phyloP scores from a whole-genome alignment of 2,797 vertebrate genomes.

The Myotis findleyi region DNA sequence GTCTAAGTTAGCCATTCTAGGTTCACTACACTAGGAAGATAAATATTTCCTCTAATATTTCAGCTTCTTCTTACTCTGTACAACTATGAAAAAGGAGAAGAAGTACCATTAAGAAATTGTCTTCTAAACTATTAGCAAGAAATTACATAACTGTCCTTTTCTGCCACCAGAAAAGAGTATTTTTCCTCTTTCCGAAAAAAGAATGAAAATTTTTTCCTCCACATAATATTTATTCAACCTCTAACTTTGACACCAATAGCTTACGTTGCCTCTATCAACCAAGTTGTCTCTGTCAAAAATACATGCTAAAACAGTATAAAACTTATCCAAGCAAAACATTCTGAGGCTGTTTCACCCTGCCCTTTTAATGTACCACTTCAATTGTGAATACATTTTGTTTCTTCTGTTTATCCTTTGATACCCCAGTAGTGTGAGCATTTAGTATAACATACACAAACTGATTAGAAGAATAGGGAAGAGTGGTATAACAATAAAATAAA shows the following conservation, averaged over 20 bases:
- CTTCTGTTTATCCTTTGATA: not conserved
- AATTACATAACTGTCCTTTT: not conserved
- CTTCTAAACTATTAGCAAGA: not conserved
- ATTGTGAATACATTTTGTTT: not conserved
- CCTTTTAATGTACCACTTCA: not conserved
- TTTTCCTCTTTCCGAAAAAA: not conserved
- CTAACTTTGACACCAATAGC: not conserved
- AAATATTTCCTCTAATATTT: not conserved
- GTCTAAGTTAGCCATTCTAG: not conserved
- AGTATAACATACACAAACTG: not conserved
- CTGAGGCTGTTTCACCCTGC: not conserved
- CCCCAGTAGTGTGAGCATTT: not conserved
- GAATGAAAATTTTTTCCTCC: not conserved
- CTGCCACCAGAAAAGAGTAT: not conserved
- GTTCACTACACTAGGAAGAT: not conserved
- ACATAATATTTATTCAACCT: not conserved
- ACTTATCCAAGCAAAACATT: not conserved
- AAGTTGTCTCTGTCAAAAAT: not conserved
- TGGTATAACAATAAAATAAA: not conserved
- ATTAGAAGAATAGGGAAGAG: not conserved
- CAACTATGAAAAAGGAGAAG: not conserved
- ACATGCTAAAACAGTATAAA: not conserved
- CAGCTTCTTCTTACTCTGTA: not conserved
- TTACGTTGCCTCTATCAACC: conserved; percentile 6
- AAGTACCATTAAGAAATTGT: not conserved